Conservation (phyloP, 92 coral and sea anemone species). For the Paramuricea clavata region DNA sequence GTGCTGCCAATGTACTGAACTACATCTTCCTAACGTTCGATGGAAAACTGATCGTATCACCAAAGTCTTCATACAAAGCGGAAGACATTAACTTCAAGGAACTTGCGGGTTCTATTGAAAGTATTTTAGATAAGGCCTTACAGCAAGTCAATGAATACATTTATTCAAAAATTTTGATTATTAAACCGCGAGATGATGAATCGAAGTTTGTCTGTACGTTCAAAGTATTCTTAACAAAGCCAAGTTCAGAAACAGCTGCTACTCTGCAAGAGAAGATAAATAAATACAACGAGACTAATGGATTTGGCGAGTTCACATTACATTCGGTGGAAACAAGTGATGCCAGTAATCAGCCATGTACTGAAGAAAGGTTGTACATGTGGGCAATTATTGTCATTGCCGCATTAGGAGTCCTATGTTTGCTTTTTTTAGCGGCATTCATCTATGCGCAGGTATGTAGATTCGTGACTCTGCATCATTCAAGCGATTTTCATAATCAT, state of each 20-base stretch:
- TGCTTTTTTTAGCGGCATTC: conserved; percentile 3
- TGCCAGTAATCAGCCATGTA: neutral
- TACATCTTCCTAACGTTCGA: neutral
- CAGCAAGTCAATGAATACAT: neutral
- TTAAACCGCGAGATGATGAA: neutral
- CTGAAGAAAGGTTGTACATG: neutral
- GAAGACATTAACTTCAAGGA: neutral
- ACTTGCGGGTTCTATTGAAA: conserved; percentile 19
- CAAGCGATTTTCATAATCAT: neutral
- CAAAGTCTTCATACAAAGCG: neutral
- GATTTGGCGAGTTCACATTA: conserved; percentile 19
- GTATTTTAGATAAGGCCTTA: conserved; percentile 13
- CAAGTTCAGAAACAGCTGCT: conserved; percentile 5
- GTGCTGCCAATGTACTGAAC: neutral
- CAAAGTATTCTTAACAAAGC: conserved; percentile 3
- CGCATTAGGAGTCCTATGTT: conserved; percentile 10
- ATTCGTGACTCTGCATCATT: neutral
- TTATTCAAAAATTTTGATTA: conserved; percentile 28
- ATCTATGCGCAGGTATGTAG: conserved; percentile 9
- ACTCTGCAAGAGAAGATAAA: neutral
- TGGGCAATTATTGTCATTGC: conserved; percentile 45
- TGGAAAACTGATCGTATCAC: conserved; percentile 2
- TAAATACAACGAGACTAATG: neutral
- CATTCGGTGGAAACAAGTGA: conserved; percentile 5
- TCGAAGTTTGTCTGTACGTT: conserved; percentile 5